These are phyloP conservation scores for Carcina quercana DNA, from an alignment of 2,888 invertebrate genomes.

Conservation along the genomic window DNA sequence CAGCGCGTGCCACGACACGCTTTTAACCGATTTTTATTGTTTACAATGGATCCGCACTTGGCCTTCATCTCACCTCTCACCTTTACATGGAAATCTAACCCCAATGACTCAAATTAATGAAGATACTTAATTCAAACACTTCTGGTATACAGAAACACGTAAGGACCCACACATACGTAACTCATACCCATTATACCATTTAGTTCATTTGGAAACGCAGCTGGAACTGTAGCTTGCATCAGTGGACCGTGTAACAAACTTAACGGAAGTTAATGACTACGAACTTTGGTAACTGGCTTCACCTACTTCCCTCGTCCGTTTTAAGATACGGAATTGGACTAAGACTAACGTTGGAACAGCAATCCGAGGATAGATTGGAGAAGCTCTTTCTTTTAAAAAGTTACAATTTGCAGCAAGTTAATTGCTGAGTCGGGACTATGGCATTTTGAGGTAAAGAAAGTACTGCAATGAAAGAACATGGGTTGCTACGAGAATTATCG, in stretches of 20 bases:
- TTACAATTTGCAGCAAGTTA: too few relatives aligned
- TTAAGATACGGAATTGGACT: constrained; percentile 36
- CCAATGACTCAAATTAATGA: too few relatives aligned
- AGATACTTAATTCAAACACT: too few relatives aligned
- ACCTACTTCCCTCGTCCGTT: constrained; percentile 18
- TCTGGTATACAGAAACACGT: neutral
- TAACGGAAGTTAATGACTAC: constrained; percentile 48
- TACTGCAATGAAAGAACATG: too few relatives aligned
- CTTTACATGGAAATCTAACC: too few relatives aligned
- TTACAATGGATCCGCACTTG: too few relatives aligned
- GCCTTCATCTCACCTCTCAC: too few relatives aligned
- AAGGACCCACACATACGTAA: neutral
- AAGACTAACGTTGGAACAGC: constrained; percentile 36
- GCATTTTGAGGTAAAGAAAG: too few relatives aligned
- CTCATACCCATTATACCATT: constrained; percentile 40
- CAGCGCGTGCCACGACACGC: too few relatives aligned
- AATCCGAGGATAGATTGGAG: constrained; percentile 34
- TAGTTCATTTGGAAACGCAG: constrained; percentile 37
- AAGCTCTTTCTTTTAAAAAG: constrained; percentile 27
- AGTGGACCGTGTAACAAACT: constrained; percentile 36
- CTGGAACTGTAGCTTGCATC: constrained; percentile 29
- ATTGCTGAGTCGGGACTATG: too few relatives aligned
- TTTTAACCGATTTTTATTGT: too few relatives aligned
- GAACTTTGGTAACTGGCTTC: constrained; percentile 32
- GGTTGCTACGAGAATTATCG: too few relatives aligned